These are phyloP conservation scores for Amphiprion percula DNA, from an alignment of 2,113 vertebrate species.

Conservation along the genomic window DNA sequence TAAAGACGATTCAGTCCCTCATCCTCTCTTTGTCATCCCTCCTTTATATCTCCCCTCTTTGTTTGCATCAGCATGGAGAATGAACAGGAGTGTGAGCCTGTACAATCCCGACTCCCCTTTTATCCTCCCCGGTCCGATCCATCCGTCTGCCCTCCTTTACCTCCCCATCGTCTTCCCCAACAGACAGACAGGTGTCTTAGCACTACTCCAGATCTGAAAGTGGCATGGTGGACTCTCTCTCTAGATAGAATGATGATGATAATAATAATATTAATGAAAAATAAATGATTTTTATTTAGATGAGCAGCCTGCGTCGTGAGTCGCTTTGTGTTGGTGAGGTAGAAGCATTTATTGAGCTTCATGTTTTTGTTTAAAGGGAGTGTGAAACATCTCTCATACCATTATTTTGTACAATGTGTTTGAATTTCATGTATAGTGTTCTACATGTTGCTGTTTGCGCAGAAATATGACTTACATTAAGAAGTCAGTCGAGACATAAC, in stretches of 20 bases:
- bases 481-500: no score
- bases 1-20: constrained; percentile 57
- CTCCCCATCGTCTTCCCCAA: constrained; percentile 43
- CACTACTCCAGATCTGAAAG: constrained; percentile 82
- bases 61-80: constrained; percentile 84
- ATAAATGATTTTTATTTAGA: constrained; percentile 90
- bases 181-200: constrained; percentile 79
- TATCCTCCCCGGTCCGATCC: constrained; percentile 10
- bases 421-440: no score
- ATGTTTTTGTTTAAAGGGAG: no score
- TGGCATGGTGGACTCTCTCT: constrained; percentile 86
- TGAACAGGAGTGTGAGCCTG: constrained; percentile 77
- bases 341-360: no score
- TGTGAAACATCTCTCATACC: no score
- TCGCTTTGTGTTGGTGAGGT: constrained; percentile 6
- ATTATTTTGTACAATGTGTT: no score
- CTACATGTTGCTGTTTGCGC: no score
- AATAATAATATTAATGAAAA: constrained; percentile 84
- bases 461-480: no score
- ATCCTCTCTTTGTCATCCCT: constrained; percentile 25
- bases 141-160: constrained; percentile 52
- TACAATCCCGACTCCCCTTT: constrained; percentile 16
- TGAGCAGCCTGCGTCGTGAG: constrained; percentile 46
- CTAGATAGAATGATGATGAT: constrained; percentile 82
- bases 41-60: constrained; percentile 50